Conservation (phyloP, 2,888 invertebrate genomes). For the Pseudococcus longispinus region DNA sequence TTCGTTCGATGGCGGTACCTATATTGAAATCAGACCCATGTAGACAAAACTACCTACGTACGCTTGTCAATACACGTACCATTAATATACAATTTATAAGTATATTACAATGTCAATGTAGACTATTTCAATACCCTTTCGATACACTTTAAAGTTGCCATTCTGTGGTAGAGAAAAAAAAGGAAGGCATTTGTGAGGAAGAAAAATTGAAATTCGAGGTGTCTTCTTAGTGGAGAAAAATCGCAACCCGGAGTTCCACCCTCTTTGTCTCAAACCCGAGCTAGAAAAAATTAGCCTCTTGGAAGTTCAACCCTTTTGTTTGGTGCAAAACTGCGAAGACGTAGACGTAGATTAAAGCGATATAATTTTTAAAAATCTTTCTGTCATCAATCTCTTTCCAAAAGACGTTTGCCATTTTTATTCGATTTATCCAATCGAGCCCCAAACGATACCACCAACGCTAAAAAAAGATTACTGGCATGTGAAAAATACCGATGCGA, state of each 20-base stretch:
- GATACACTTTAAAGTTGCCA: too few relatives aligned
- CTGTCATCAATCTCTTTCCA: background rate
- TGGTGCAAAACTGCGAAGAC: background rate
- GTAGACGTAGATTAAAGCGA: background rate
- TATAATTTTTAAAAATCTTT: background rate
- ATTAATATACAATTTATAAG: background rate
- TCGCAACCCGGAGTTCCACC: background rate
- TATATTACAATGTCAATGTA: background rate
- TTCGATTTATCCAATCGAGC: background rate
- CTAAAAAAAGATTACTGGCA: background rate
- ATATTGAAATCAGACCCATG: background rate
- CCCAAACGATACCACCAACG: background rate
- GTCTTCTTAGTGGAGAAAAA: background rate
- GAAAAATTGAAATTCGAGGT: background rate
- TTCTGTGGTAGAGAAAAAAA: too few relatives aligned
- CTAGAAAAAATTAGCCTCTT: background rate
- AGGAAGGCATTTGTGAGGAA: too few relatives aligned
- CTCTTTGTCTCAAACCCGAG: background rate
- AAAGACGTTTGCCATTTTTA: background rate
- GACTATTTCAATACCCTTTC: too few relatives aligned
- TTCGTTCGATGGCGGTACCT: background rate
- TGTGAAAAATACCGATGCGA: background rate
- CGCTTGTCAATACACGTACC: background rate
- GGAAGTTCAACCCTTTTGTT: background rate
- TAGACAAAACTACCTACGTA: background rate